Base-by-base conservation (phyloP, 2,888 invertebrate species). In the Apomyelois bistriatella region DNA sequence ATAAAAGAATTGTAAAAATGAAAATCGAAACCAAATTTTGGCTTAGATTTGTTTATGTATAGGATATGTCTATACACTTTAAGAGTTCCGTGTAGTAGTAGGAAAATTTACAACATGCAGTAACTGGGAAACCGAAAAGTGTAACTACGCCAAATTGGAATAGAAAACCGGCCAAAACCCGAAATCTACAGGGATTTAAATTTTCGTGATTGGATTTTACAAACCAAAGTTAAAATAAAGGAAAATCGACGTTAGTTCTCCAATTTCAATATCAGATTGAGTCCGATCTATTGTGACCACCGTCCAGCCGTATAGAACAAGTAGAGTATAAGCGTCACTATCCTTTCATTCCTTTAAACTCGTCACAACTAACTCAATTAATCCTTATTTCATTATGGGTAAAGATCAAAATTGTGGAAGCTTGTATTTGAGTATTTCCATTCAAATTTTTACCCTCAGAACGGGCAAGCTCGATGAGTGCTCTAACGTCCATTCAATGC, bases 391-490 rank as follows among this genome's bases (percentile, higher is more conserved):
- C 56, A 38, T 13, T 49, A 47, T 10, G 46, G 15, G 52, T 58
- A 60, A 53, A 54, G 53, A 12, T 28, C 49, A 56, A 54, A 54
- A 35, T 60, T 32, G 52, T 36, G 9, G n/a, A 30, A 28, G n/a
- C 36, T n/a, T 5, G 42, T 32, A 52, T 53, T 47, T 50, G 57
- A 55, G 46, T 58, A 78, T 80, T 81, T 78, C 85, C 79, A 90
- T 90, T 89, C 87, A 89, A 86, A 89, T 89, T 90, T 90, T 90
- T 89, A 82, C 85, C 87, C 89, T 77, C 76, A 73, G 68, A 72
- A 68, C 64, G 70, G 70, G 74, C 70, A 78, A 78, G 81, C 74
- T 80, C 82, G 74, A 84, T 74, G 83, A 87, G 88, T 82, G 80
- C 84, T 83, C 85, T 82, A 82, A 79, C 84, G 82, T 76, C 79